Conservation (phyloP, 2,888 invertebrate species). For the Oscheius myriophilus region DNA sequence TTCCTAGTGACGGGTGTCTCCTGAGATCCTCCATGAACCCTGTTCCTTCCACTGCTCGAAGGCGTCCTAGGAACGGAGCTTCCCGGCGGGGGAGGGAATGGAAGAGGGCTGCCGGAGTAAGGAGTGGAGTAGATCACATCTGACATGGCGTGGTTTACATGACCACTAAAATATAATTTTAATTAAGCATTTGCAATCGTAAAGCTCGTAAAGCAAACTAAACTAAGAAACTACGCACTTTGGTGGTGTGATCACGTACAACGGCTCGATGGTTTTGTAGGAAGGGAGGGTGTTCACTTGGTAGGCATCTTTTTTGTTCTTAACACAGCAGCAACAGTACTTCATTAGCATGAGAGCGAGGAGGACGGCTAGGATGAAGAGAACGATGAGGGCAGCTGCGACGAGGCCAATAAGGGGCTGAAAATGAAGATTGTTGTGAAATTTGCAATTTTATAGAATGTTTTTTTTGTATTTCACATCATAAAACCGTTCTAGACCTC, state of each 20-base stretch:
- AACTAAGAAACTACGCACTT: conserved; percentile 34
- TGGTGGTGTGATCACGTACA: conserved; percentile 67
- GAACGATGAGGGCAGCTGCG: conserved; percentile 62
- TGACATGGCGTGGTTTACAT: conserved; percentile 28
- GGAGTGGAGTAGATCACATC: conserved; percentile 63
- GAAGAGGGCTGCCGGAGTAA: conserved; percentile 61
- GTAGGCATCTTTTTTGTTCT: conserved; percentile 62
- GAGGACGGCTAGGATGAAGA: conserved; percentile 60
- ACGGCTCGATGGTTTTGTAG: conserved; percentile 68
- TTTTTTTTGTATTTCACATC: no score
- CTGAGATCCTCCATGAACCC: conserved; percentile 19
- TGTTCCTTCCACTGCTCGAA: conserved; percentile 37
- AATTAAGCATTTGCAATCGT: not conserved
- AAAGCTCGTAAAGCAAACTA: not conserved
- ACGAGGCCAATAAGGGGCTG: conserved; percentile 66
- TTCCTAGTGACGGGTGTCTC: conserved; percentile 17
- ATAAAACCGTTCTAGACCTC: not conserved
- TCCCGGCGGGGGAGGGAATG: conserved; percentile 55
- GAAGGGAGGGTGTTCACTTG: conserved; percentile 64
- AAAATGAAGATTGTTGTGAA: conserved; percentile 29
- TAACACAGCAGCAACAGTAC: conserved; percentile 41
- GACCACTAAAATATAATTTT: conserved; percentile 28
- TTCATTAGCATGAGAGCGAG: conserved; percentile 47
- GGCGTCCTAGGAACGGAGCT: conserved; percentile 50
- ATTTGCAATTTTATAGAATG: no score